phyloP scores from a whole-genome alignment of 2,113 vertebrate species.

The Podilymbus podiceps region DNA sequence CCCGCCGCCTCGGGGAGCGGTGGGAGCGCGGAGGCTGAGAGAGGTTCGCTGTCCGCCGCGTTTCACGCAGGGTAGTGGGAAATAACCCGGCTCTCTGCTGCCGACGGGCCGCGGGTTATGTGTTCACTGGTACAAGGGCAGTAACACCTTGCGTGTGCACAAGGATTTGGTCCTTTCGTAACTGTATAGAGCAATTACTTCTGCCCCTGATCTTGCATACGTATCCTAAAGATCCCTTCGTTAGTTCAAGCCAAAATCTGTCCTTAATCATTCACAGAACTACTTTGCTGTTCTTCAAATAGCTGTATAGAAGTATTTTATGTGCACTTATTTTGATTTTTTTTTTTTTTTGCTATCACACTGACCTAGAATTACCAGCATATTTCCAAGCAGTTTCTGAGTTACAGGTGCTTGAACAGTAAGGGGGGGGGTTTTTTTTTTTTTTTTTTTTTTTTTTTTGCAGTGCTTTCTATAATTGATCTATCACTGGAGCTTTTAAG shows the following conservation, averaged over 20 bases:
- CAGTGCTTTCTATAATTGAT: neutral
- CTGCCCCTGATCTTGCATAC: fast-evolving
- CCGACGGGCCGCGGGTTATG: fast-evolving
- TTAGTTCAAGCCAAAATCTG: neutral
- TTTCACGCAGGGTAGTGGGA: fast-evolving
- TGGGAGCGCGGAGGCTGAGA: fast-evolving
- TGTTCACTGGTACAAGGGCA: fast-evolving
- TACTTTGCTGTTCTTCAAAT: fast-evolving
- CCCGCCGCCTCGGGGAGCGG: fast-evolving
- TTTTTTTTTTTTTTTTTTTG: neutral
- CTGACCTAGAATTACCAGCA: neutral
- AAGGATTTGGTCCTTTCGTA: fast-evolving
- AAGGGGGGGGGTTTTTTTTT: neutral
- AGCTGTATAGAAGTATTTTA: fast-evolving
- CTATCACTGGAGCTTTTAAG: neutral
- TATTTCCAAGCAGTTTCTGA: neutral
- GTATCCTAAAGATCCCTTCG: too few species aligned
- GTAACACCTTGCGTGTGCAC: fast-evolving
- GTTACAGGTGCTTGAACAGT: fast-evolving
- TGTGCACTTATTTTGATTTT: neutral
- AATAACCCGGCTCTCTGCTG: fast-evolving
- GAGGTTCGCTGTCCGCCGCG: fast-evolving
- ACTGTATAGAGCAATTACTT: fast-evolving
- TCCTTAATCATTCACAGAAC: neutral
- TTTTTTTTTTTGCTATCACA: neutral